Evolutionary conservation across 2,113 vertebrate genomes (phyloP).

Genomic region (Sorex fumeus): DNA sequence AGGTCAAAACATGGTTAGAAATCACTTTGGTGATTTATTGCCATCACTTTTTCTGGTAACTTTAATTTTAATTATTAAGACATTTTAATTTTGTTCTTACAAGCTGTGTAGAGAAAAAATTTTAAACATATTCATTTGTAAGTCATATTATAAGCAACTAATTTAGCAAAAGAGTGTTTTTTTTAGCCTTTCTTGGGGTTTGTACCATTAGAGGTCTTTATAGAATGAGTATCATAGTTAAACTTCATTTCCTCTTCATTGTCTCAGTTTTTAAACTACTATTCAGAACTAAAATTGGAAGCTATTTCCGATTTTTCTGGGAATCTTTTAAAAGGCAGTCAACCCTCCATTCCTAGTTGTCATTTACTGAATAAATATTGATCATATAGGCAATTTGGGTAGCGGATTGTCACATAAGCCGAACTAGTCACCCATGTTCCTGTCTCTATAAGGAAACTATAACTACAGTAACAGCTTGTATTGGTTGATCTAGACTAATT

Average conservation of each 20-base stretch:
- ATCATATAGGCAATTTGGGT: conserved; percentile 44
- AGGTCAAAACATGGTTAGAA: conserved; percentile 75
- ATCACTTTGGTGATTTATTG: conserved; percentile 78
- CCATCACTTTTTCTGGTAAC: conserved; percentile 47
- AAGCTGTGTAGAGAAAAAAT: conserved; percentile 15
- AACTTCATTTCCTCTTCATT: conserved; percentile 57
- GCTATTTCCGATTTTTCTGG: conserved; percentile 8
- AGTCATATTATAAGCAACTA: conserved; percentile 48
- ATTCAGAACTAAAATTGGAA: conserved; percentile 41
- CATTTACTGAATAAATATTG: conserved; percentile 64
- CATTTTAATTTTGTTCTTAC: conserved; percentile 67
- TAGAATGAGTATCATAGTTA: neutral
- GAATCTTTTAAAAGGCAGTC: conserved; percentile 8
- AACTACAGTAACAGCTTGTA: conserved; percentile 14
- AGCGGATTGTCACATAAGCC: conserved; percentile 18
- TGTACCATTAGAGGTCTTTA: neutral
- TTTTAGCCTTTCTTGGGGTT: neutral
- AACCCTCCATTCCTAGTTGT: conserved; percentile 41
- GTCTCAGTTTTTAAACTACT: conserved; percentile 40
- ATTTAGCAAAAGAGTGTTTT: neutral
- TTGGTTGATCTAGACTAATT: conserved; percentile 39
- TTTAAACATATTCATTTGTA: conserved; percentile 5
- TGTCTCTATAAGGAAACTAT: neutral
- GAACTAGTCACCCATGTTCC: neutral
- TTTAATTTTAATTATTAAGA: conserved; percentile 72